A percentile compares a stretch with the other conserved stretches of the same genome.
Conservation (phyloP, 2,113 vertebrate genomes). For the Aldabrachelys gigantea region DNA sequence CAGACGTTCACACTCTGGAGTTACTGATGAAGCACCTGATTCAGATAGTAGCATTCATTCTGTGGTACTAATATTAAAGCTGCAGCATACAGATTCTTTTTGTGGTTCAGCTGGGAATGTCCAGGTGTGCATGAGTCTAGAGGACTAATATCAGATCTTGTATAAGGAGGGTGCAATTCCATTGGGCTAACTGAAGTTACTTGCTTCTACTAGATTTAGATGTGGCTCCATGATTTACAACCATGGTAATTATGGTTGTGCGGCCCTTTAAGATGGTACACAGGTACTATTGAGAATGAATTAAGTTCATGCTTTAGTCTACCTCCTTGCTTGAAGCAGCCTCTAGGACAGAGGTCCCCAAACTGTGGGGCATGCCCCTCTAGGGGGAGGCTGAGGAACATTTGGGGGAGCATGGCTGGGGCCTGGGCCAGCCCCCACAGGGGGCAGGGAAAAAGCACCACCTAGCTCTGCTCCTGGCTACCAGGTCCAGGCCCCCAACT, state of each 20-base stretch:
- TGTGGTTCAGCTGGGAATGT: constrained; percentile 49
- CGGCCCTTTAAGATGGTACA: neutral
- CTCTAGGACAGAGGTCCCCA: too few relatives aligned
- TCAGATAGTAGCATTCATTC: constrained; percentile 73
- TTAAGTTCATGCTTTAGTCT: neutral
- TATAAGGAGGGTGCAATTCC: constrained; percentile 53
- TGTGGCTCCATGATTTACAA: constrained; percentile 12
- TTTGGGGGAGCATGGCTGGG: too few relatives aligned
- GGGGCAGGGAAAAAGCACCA: too few relatives aligned
- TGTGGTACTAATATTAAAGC: neutral
- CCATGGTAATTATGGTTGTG: neutral
- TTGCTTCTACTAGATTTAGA: constrained; percentile 26
- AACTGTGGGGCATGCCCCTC: too few relatives aligned
- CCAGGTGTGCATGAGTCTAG: constrained; percentile 56
- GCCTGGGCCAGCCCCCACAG: too few relatives aligned
- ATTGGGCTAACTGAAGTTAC: neutral
- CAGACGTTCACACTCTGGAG: constrained; percentile 72
- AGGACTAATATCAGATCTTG: constrained; percentile 45
- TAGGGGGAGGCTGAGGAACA: too few relatives aligned
- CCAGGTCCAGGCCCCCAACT: too few relatives aligned
- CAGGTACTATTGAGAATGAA: constrained; percentile 9
- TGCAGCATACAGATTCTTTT: constrained; percentile 46
- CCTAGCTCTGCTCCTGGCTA: too few relatives aligned
- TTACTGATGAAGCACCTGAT: constrained; percentile 73
- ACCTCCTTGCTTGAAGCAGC: neutral